A percentile compares a stretch with the other conserved stretches of the same genome.
Conservation (phyloP, 2,113 vertebrate genomes). For the Poicephalus gulielmi region DNA sequence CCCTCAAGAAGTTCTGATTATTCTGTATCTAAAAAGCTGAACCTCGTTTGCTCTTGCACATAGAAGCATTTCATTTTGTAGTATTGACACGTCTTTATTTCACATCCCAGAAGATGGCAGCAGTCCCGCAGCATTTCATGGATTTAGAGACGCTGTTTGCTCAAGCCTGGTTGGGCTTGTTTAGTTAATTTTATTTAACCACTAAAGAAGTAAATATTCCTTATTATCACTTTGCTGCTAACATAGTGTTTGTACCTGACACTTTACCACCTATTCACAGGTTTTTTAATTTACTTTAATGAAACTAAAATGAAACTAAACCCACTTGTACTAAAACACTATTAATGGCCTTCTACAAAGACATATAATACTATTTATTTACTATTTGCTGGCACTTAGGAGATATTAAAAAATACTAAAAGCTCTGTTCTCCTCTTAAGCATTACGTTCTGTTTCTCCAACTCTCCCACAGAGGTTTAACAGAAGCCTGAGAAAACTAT, state of each 20-base stretch:
- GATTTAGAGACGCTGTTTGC: fast-evolving
- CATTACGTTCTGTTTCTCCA: not conserved
- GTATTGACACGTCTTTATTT: not conserved
- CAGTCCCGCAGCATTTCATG: not conserved
- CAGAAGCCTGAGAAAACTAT: not conserved
- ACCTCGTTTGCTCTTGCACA: too few species aligned
- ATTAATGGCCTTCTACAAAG: not conserved
- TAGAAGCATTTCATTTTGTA: not conserved
- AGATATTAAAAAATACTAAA: not conserved
- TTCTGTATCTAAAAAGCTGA: not conserved
- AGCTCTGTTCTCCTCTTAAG: not conserved
- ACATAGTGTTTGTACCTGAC: not conserved
- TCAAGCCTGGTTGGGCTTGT: not conserved
- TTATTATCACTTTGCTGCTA: not conserved
- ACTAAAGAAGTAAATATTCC: not conserved
- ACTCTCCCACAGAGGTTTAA: not conserved
- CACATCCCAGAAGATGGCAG: slow-evolving; percentile 60
- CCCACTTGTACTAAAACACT: not conserved
- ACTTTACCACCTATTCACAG: not conserved
- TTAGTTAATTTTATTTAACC: not conserved
- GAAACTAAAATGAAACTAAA: not conserved
- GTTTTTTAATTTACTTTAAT: not conserved
- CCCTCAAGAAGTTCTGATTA: not conserved
- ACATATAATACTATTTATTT: not conserved
- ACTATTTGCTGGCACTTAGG: not conserved